Evolutionary conservation across 2,888 invertebrate genomes (phyloP).

Genomic region (Amiota communis): DNA sequence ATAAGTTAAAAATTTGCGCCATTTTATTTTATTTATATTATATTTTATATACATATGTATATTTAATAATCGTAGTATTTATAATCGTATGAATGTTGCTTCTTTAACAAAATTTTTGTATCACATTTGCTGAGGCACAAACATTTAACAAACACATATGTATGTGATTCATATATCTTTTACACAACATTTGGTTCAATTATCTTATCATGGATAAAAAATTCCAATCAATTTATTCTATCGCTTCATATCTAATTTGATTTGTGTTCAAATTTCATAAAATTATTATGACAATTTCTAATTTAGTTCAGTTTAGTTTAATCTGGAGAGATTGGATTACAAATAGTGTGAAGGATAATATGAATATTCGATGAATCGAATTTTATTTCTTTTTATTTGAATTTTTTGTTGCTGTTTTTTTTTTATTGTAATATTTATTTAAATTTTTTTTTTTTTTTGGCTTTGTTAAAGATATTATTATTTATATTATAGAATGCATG

Average conservation of each 20-base stretch:
- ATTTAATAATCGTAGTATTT: too few relatives aligned
- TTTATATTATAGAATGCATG: neutral
- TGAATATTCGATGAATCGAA: slow-evolving; percentile 42
- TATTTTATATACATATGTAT: neutral
- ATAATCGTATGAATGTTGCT: neutral
- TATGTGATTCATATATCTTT: too few relatives aligned
- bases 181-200: too few relatives aligned
- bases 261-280: too few relatives aligned
- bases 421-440: slow-evolving; percentile 41
- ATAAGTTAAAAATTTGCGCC: slow-evolving; percentile 26
- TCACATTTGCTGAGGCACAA: slow-evolving; percentile 66
- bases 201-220: too few relatives aligned
- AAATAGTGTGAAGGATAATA: slow-evolving; percentile 54
- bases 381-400: slow-evolving; percentile 26
- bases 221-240: too few relatives aligned
- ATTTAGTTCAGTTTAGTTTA: too few relatives aligned
- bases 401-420: slow-evolving; percentile 41
- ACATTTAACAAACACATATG: slow-evolving; percentile 46
- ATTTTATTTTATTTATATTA: slow-evolving; percentile 16
- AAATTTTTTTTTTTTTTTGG: slow-evolving; percentile 6
- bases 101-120: slow-evolving; percentile 44
- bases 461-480: neutral
- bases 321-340: neutral
- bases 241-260: too few relatives aligned
- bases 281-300: too few relatives aligned